Evolutionary conservation across 2,797 vertebrate species (phyloP).

Genomic region (Falco novaeseelandiae): DNA sequence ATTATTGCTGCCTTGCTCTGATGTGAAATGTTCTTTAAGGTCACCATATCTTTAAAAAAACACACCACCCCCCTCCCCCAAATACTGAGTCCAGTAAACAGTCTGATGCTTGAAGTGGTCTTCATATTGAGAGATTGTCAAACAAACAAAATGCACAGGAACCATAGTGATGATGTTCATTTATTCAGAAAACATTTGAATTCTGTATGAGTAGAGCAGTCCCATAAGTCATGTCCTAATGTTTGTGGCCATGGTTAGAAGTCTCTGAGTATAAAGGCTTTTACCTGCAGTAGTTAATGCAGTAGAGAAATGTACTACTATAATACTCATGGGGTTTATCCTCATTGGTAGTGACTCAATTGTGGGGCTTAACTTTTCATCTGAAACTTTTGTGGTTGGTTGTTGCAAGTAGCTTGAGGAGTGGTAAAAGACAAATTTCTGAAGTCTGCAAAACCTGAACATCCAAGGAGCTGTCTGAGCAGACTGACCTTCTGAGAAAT

Average conservation of each 20-base stretch:
- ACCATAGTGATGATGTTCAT: neutral
- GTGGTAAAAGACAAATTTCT: neutral
- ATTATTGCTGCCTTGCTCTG: neutral
- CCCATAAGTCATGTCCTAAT: neutral
- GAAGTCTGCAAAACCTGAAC: neutral
- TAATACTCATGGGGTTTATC: neutral
- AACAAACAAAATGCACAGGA: neutral
- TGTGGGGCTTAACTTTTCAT: neutral
- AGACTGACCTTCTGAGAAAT: neutral
- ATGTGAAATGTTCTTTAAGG: neutral
- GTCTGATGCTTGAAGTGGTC: neutral
- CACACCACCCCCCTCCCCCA: neutral
- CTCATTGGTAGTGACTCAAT: accelerated
- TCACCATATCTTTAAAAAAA: neutral
- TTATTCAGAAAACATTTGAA: neutral
- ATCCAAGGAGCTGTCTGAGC: neutral
- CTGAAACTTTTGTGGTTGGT: neutral
- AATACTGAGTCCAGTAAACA: neutral
- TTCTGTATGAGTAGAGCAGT: neutral
- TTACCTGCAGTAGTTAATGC: neutral
- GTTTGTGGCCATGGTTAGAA: neutral
- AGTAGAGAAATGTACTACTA: neutral
- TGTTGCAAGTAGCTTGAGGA: neutral
- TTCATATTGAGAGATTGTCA: neutral
- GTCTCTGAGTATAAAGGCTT: neutral